Conservation (phyloP, 2,888 invertebrate species). For the Dicyrtomina minuta region DNA sequence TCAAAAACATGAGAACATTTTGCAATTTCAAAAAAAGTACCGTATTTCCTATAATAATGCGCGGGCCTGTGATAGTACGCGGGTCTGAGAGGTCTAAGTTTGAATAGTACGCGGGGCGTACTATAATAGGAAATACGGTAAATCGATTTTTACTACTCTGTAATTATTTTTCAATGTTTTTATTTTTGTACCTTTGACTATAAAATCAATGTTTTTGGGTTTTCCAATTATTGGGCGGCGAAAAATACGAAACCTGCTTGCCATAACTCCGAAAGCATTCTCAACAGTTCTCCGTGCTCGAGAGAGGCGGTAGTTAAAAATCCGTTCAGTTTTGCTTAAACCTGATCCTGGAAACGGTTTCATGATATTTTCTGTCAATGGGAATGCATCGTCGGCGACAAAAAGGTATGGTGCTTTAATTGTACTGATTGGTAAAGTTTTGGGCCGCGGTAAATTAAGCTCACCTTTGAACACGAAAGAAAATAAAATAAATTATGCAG, state of each 20-base stretch:
- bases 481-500: too few species aligned
- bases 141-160: too few species aligned
- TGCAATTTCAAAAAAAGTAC: too few species aligned
- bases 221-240: slow-evolving; percentile 8
- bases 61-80: too few species aligned
- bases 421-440: slow-evolving; percentile 12
- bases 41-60: too few species aligned
- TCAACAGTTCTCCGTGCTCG: slow-evolving; percentile 42
- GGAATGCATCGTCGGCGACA: slow-evolving; percentile 44
- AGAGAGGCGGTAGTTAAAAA: slow-evolving; percentile 43
- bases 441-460: slow-evolving; percentile 10
- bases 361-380: slow-evolving; percentile 36
- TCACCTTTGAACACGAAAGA: too few species aligned
- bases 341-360: slow-evolving; percentile 36
- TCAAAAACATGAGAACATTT: too few species aligned
- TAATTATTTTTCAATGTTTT: too few species aligned
- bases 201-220: slow-evolving; percentile 22
- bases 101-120: too few species aligned
- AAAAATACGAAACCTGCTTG: slow-evolving; percentile 15
- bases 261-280: slow-evolving; percentile 43
- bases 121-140: too few species aligned
- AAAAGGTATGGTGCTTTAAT: slow-evolving; percentile 24
- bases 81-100: too few species aligned
- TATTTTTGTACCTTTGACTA: slow-evolving; percentile 26
- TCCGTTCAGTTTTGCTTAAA: slow-evolving; percentile 8